phyloP scores from a whole-genome alignment of 2,888 invertebrate genomes.

The Pristionchus arcanus region DNA sequence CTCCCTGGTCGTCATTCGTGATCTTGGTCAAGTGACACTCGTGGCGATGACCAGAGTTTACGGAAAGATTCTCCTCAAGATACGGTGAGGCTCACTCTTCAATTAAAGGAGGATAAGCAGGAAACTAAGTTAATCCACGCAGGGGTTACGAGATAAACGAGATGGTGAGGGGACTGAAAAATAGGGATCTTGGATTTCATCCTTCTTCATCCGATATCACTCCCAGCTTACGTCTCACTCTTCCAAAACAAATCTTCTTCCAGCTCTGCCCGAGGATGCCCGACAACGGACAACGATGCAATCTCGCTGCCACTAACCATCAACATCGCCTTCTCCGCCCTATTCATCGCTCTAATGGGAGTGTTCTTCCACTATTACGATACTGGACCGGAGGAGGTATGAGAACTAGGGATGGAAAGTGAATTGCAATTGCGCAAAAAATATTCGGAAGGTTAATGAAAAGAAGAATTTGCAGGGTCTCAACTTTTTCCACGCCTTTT shows the following conservation, averaged over 20 bases:
- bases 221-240: too few species aligned
- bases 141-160: too few species aligned
- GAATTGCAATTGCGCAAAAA: too few species aligned
- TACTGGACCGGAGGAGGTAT: not conserved
- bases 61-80: conserved; percentile 32
- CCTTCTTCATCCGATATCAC: too few species aligned
- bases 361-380: conserved; percentile 16
- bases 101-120: too few species aligned
- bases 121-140: too few species aligned
- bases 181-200: too few species aligned
- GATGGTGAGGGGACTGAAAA: too few species aligned
- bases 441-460: not conserved
- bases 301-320: not conserved
- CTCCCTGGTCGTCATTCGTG: conserved; percentile 24
- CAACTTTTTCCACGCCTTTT: not conserved
- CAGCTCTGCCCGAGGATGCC: not conserved
- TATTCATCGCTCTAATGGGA: not conserved
- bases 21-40: not conserved
- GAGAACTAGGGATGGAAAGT: too few species aligned
- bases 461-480: not conserved
- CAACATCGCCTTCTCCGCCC: not conserved
- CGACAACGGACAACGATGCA: not conserved
- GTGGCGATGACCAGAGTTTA: not conserved
- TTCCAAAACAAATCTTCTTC: too few species aligned
- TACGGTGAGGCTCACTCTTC: too few species aligned